These are phyloP conservation scores for Xylocampa areola DNA, from an alignment of 2,888 invertebrate genomes.

Conservation along the genomic window DNA sequence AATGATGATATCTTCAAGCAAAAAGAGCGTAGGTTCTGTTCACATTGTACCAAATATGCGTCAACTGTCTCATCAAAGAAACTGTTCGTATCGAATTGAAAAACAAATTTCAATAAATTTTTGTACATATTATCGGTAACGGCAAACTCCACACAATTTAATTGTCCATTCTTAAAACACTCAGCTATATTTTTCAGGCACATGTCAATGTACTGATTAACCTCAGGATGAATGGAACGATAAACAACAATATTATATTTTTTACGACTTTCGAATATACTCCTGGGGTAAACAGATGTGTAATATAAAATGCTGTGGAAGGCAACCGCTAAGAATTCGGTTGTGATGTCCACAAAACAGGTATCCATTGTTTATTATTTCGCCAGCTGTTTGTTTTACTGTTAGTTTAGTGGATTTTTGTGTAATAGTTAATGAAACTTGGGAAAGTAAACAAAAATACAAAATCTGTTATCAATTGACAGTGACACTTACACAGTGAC, in stretches of 20 bases:
- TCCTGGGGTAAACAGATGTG: slow-evolving; percentile 91
- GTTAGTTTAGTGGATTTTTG: too few relatives aligned
- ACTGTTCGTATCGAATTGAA: slow-evolving; percentile 73
- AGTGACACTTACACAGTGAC: too few relatives aligned
- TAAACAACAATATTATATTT: slow-evolving; percentile 91
- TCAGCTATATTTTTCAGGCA: slow-evolving; percentile 86
- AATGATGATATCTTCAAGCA: slow-evolving; percentile 89
- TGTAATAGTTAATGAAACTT: too few relatives aligned
- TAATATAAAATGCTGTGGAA: slow-evolving; percentile 91
- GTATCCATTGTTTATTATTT: slow-evolving; percentile 71
- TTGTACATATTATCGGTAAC: slow-evolving; percentile 74
- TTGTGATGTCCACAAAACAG: slow-evolving; percentile 89
- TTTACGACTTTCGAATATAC: slow-evolving; percentile 90
- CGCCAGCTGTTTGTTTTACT: too few relatives aligned
- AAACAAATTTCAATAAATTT: slow-evolving; percentile 75
- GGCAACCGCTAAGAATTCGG: slow-evolving; percentile 92
- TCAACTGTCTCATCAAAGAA: slow-evolving; percentile 81
- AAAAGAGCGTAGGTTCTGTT: slow-evolving; percentile 90
- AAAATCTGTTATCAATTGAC: too few relatives aligned
- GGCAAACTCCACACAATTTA: slow-evolving; percentile 87
- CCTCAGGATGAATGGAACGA: slow-evolving; percentile 91
- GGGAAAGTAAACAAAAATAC: too few relatives aligned
- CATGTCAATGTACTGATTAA: slow-evolving; percentile 91
- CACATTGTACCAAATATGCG: slow-evolving; percentile 90
- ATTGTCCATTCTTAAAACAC: slow-evolving; percentile 84